Conservation (phyloP, 2,888 invertebrate genomes). For the Cabera pusaria region DNA sequence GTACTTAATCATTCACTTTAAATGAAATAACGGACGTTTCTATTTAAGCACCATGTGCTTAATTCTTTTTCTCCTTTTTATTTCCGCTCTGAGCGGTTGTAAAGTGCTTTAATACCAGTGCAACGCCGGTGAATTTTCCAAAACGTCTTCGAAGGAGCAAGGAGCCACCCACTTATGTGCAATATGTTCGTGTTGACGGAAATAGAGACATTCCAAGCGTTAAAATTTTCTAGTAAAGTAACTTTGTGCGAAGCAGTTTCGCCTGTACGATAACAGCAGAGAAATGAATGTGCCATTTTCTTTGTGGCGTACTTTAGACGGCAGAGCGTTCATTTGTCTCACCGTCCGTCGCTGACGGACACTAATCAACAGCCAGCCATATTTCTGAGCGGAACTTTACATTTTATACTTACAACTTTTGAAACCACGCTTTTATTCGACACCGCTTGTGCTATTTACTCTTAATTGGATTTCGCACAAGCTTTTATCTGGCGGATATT, state of each 20-base stretch:
- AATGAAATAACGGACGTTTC: slow-evolving; percentile 27
- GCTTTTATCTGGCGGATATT: slow-evolving; percentile 11
- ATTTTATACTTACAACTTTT: slow-evolving; percentile 3
- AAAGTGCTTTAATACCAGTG: slow-evolving; percentile 5
- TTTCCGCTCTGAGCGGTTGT: slow-evolving; percentile 1
- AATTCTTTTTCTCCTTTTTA: slow-evolving; percentile 1
- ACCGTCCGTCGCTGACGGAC: slow-evolving; percentile 43
- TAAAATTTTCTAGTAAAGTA: slow-evolving; percentile 15
- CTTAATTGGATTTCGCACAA: slow-evolving; percentile 13
- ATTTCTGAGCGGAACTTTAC: slow-evolving; percentile 7
- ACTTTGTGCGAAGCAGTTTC: slow-evolving; percentile 7
- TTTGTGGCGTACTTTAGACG: slow-evolving; percentile 54
- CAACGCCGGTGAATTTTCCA: slow-evolving; percentile 5
- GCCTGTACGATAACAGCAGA: slow-evolving; percentile 24
- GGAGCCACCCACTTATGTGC: too few species aligned
- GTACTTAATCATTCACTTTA: slow-evolving; percentile 45
- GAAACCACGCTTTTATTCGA: slow-evolving; percentile 1
- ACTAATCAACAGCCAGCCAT: slow-evolving; percentile 43
- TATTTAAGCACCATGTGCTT: slow-evolving; percentile 9
- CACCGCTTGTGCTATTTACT: slow-evolving; percentile 1
- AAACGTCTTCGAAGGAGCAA: too few species aligned
- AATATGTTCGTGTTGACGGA: not conserved
- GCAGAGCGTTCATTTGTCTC: slow-evolving; percentile 50
- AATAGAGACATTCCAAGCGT: slow-evolving; percentile 2
- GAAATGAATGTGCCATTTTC: slow-evolving; percentile 44